Evolutionary conservation across 2,888 invertebrate species (phyloP).

Genomic region (Ectemnius cavifrons): DNA sequence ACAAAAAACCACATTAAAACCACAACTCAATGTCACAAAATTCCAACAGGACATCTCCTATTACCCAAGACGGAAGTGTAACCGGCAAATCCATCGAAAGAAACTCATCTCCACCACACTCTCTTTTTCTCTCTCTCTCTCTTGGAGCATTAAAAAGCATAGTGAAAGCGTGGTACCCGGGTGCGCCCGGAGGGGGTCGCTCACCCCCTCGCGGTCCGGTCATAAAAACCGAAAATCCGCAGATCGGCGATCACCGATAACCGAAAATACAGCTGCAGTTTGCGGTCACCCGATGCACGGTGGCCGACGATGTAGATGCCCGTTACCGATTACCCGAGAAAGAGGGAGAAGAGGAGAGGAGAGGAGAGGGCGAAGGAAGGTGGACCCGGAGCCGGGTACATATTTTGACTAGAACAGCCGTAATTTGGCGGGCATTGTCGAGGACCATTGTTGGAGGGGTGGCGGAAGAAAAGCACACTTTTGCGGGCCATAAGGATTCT

Average conservation of each 20-base stretch:
- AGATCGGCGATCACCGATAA: conserved; percentile 76
- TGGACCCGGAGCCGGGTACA: conserved; percentile 25
- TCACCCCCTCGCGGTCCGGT: conserved; percentile 32
- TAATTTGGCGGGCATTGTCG: conserved; percentile 75
- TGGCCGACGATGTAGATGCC: conserved; percentile 57
- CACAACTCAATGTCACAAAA: no score
- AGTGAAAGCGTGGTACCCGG: conserved; percentile 33
- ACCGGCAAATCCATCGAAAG: background rate
- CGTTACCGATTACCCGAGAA: conserved; percentile 58
- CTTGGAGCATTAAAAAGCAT: conserved; percentile 44
- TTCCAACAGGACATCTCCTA: background rate
- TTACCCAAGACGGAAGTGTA: background rate
- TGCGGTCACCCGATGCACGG: conserved; percentile 71
- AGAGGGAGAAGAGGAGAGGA: background rate
- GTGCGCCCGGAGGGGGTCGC: conserved; percentile 17
- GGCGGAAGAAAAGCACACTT: conserved; percentile 23
- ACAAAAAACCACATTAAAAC: no score
- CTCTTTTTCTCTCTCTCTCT: conserved; percentile 8
- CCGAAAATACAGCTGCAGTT: conserved; percentile 76
- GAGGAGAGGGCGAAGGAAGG: background rate
- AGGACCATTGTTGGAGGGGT: conserved; percentile 59
- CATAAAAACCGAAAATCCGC: conserved; percentile 71
- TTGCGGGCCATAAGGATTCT: no score
- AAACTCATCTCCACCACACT: background rate
- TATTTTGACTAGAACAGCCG: conserved; percentile 75